A percentile compares a stretch with the other conserved stretches of the same genome.
These are phyloP conservation scores for Vollenhovia emeryi DNA, from an alignment of 1,140 invertebrate species.

Conservation along the genomic window DNA sequence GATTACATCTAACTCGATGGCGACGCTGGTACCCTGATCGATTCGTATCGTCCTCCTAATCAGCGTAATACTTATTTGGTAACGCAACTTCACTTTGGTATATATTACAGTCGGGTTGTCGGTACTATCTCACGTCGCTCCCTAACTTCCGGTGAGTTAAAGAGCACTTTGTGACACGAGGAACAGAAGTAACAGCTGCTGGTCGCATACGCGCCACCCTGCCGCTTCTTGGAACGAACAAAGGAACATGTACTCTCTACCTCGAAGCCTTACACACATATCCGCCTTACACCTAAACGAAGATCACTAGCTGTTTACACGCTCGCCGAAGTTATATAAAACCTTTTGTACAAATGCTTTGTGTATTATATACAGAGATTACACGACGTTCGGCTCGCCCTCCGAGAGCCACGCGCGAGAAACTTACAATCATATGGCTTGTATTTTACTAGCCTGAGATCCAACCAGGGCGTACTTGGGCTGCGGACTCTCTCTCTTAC, in stretches of 20 bases:
- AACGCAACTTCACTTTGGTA: conserved; percentile 74
- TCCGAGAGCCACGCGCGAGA: too few relatives aligned
- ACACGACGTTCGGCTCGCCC: not conserved
- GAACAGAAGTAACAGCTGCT: conserved; percentile 17
- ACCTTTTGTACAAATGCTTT: not conserved
- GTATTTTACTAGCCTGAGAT: conserved; percentile 79
- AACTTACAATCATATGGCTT: conserved; percentile 82
- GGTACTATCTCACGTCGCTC: not conserved
- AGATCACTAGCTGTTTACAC: not conserved
- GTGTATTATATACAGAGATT: not conserved
- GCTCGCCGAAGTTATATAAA: not conserved
- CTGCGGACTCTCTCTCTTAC: conserved; percentile 85
- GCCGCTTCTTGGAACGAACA: not conserved
- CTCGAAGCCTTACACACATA: too few relatives aligned
- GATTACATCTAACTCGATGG: conserved; percentile 35
- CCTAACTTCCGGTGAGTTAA: not conserved
- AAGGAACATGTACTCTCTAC: not conserved
- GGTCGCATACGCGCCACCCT: not conserved
- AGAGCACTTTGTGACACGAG: conserved; percentile 20
- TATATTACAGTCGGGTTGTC: conserved; percentile 46
- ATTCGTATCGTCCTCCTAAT: conserved; percentile 2
- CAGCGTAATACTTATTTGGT: conserved; percentile 46
- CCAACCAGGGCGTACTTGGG: conserved; percentile 83
- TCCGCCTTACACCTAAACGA: not conserved
- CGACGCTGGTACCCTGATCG: conserved; percentile 7